Base-by-base conservation (phyloP, 2,888 invertebrate species). In the Margaritifera margaritifera region DNA sequence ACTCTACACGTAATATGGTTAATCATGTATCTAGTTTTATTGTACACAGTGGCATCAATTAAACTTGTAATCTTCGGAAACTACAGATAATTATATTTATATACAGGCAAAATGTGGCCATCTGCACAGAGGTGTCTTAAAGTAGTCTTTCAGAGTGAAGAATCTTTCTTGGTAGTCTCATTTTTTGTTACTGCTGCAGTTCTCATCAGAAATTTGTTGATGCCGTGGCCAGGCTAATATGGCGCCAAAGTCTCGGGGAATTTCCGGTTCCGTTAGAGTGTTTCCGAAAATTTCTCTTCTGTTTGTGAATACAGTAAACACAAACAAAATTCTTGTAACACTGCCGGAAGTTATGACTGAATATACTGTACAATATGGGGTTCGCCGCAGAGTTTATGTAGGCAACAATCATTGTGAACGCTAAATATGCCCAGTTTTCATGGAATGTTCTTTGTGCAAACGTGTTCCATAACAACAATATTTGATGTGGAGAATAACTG, bases 401-500 rank as follows among this genome's bases (percentile, higher is more conserved):
- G 6, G 86, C 88, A 71, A 90, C 83, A 51, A 88, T 84, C 78
- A 88, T 90, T 8, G 87, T 86, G 66, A 89, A 84, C 11, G 88
- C 88, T 27, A 84, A 80, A 64, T 82, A 84, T 0, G 84, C 76
- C 88, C 89, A 89, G 20, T 83, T 88, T 56, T 85, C 82, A 61
- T 86, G 86, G 71, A 90, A 87, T 6, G 81, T 80, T 6, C 78
- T 76, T 2, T 76, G 74, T 11, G 85, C 78, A 58, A 89, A 73
- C 0, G 86, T 87, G 63, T 84, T 85, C 79, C 87, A 89, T 52
- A 89, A 71, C 0, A 90, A 83, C 22, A 89, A 76, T 11, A 88
- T 84, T 72, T 91, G 90, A 51, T 90, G 88, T 1, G 91, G 91
- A 2, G 90, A 90, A 80, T 91, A 91, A 79, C 90, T 90, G 52